Percentiles rank a stretch among this genome's conserved stretches.
These are phyloP conservation scores for Lanistes nyassanus DNA, from an alignment of 1,140 invertebrate species.

Conservation along the genomic window DNA sequence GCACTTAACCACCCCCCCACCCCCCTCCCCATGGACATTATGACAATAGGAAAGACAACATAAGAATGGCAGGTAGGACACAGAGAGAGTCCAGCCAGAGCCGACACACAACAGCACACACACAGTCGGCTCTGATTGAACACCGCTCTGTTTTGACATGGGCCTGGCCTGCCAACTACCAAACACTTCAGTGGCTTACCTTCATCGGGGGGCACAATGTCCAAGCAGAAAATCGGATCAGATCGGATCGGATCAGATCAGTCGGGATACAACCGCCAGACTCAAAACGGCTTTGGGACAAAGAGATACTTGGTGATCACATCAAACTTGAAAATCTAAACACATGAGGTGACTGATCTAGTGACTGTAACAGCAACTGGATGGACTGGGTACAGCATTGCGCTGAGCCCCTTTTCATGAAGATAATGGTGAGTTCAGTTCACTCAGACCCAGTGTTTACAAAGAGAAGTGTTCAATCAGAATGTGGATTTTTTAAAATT, in stretches of 20 bases:
- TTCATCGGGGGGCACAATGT: conserved; percentile 9
- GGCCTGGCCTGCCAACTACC: conserved; percentile 10
- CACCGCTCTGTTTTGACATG: conserved; percentile 22
- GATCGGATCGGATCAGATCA: too few species aligned
- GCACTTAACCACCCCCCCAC: too few species aligned
- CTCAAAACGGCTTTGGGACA: neutral
- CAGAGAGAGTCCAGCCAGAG: neutral
- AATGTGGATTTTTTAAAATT: too few species aligned
- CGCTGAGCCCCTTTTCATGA: neutral
- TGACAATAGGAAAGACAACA: neutral
- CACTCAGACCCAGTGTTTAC: conserved; percentile 17
- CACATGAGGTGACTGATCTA: too few species aligned
- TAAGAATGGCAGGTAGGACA: neutral
- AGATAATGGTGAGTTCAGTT: conserved; percentile 1
- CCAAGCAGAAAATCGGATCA: too few species aligned
- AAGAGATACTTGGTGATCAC: conserved; percentile 21
- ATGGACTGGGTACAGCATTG: too few species aligned
- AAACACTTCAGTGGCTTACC: conserved; percentile 22
- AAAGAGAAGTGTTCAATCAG: conserved; percentile 27
- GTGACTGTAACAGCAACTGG: too few species aligned
- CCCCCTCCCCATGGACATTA: too few species aligned
- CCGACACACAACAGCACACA: conserved; percentile 24
- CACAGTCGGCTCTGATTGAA: conserved; percentile 29
- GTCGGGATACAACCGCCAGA: too few species aligned
- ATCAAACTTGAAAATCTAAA: conserved; percentile 8